Evolutionary conservation across 2,113 vertebrate species (phyloP).

Genomic region (Daboia siamensis): DNA sequence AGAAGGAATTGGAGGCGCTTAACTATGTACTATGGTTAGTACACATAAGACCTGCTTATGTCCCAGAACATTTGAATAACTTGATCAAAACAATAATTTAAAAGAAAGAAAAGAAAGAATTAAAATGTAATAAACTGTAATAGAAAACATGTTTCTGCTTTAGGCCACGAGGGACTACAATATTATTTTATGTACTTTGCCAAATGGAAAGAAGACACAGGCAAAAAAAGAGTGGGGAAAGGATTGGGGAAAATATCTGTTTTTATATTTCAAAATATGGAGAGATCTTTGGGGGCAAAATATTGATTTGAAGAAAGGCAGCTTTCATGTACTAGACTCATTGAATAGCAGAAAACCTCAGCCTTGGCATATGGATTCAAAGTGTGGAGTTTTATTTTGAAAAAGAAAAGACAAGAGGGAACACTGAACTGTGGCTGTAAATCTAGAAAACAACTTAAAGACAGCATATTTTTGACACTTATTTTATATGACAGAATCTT

Average conservation of each 20-base stretch:
- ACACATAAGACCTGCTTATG: slow-evolving; percentile 25
- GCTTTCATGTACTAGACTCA: slow-evolving; percentile 22
- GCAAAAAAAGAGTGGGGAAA: not conserved
- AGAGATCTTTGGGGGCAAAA: not conserved
- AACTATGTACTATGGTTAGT: slow-evolving; percentile 25
- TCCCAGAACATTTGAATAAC: slow-evolving; percentile 26
- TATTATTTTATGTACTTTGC: slow-evolving; percentile 33
- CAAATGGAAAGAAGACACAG: slow-evolving; percentile 34
- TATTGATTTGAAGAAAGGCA: slow-evolving; percentile 21
- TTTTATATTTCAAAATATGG: slow-evolving; percentile 19
- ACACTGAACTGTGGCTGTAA: not conserved
- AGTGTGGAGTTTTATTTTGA: not conserved
- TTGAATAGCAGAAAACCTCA: slow-evolving; percentile 19
- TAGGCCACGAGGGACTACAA: slow-evolving; percentile 50
- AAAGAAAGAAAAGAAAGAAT: slow-evolving; percentile 20
- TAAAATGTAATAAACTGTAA: slow-evolving; percentile 56
- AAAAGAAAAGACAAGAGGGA: fast-evolving
- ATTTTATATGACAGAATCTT: not conserved
- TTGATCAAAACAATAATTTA: slow-evolving; percentile 42
- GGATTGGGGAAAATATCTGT: not conserved
- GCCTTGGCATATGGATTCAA: not conserved
- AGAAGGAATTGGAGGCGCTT: slow-evolving; percentile 28
- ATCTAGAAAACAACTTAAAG: slow-evolving; percentile 16
- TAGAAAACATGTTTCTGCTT: slow-evolving; percentile 51
- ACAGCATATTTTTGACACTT: not conserved